phyloP scores from a whole-genome alignment of 92 coral and sea anemone genomes.

The Heteractis magnifica region DNA sequence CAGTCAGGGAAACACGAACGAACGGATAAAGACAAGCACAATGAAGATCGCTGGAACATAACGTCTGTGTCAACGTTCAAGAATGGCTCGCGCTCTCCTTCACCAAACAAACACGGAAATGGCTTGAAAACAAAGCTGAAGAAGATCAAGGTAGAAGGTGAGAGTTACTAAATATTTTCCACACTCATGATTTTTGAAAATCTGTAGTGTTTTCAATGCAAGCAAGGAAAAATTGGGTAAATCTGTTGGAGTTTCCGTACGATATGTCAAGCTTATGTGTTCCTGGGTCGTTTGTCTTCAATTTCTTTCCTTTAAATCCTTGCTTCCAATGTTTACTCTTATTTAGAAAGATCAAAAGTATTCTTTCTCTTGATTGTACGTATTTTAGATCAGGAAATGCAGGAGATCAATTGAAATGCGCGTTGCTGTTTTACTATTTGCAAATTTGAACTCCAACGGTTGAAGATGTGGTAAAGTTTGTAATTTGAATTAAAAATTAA shows the following conservation, averaged over 20 bases:
- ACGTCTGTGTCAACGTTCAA: conserved; percentile 65
- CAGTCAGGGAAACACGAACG: conserved; percentile 21
- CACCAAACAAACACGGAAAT: conserved; percentile 69
- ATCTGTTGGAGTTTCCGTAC: background rate
- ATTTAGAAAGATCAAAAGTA: background rate
- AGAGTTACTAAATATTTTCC: background rate
- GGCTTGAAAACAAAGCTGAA: conserved; percentile 87
- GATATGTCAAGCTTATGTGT: background rate
- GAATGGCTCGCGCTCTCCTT: conserved; percentile 65
- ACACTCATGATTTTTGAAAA: background rate
- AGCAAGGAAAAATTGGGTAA: background rate
- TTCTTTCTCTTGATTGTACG: background rate
- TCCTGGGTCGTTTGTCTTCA: background rate
- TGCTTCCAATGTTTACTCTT: conserved; percentile 3
- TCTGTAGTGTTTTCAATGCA: background rate
- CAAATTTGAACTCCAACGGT: conserved; percentile 11
- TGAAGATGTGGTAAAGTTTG: background rate
- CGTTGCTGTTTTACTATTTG: background rate
- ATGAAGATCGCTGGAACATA: conserved; percentile 87
- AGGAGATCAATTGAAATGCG: background rate
- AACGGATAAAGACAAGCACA: conserved; percentile 17
- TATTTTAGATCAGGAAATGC: background rate
- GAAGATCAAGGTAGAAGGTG: conserved; percentile 94
- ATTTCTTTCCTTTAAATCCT: conserved; percentile 1
- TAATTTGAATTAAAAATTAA: background rate